Evolutionary conservation across 2,797 vertebrate genomes (phyloP), one percentile per base, ranked within the genome.

Genomic region (Enteromius argenteus): DNA sequence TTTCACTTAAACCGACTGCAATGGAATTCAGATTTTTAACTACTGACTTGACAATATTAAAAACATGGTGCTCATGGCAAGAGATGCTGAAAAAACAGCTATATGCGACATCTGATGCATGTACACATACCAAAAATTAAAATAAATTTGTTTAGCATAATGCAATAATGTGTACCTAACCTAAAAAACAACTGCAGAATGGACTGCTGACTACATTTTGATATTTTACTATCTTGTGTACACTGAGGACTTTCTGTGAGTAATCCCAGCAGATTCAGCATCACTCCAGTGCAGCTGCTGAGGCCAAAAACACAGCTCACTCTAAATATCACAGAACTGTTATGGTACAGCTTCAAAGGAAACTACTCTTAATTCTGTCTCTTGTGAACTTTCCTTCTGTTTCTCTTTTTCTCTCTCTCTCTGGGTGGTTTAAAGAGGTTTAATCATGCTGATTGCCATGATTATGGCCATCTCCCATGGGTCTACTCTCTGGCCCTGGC

Each of bases 371-470:
- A 73, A 62, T 53, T 77, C 83, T 71, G 80, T 72, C 66, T 77
- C 81, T 84, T 71, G 67, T 80, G 79, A 80, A 67, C 72, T 39
- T 69, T 81, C 64, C 53, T 62, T 56, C 77, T 71, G 62, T 86
- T 74, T 78, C 83, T 76, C 67, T 53, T 69, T 68, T 68, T 81
- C 77, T 71, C 80, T 67, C 23, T 64, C 86, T 82, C 83, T 87
- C 80, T 87, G 88, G 88, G 86, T 89, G 88, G 88, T 85, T 89
- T 86, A 85, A 86, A 80, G 44, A 67, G 76, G 58, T 85, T 53
- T 87, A 89, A 89, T 86, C 85, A 86, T 83, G 77, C 77, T 89
- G 88, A 89, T 87, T 87, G 85, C 88, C 56, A 58, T 85, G 83
- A 89, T 89, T 89, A 87, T 72, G 80, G 21, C 42, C 69, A 56